Base-by-base conservation (phyloP, 2,797 vertebrate species). In the Anabacerthia variegaticeps region DNA sequence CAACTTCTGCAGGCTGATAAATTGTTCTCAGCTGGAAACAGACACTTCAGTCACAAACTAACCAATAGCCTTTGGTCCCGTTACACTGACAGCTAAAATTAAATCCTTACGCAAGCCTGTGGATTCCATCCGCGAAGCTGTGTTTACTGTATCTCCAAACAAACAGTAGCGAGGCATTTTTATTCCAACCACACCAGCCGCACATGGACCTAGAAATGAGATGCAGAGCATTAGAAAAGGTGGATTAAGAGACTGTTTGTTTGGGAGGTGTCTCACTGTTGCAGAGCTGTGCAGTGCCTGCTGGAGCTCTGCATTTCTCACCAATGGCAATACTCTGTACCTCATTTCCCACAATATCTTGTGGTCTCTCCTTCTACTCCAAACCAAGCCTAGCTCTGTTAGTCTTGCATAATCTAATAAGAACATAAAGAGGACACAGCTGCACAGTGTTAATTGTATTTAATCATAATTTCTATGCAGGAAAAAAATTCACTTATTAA, bases 161-260 rank as follows among this genome's bases (percentile, higher is more conserved):
- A 99, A 98, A 95, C 99, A 99, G 83, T 99, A 99, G 37, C 99
- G 98, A 85, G 99, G 99, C 99, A 99, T 99, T 97, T 99, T 99
- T 96, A 99, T 99, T 51, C 99, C 99, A 82, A 99, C 99, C 11
- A 99, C 99, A 86, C 99, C 99, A 32, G 99, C 99, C 0, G 99
- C 99, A 97, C 99, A 99, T 3, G 99, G 99, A 49, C 99, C 99
- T 99, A 79, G 36, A 87, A 80, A 24, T 18, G 36, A 68, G 65
- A 79, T 46, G 65, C 30, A 84, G 62, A 65, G 56, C 65, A 75
- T 65, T 41, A 46, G 67, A 66, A 88, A 79, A 56, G 13, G 12
- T 83, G 44, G 65, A 73, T 90, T 59, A 77, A 75, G 37, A 54
- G 24, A 28, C 26, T 36, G 4, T 51, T 87, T 68, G 12, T 36